Base-by-base conservation (phyloP, 1,140 invertebrate species). In the Solenopsis invicta region DNA sequence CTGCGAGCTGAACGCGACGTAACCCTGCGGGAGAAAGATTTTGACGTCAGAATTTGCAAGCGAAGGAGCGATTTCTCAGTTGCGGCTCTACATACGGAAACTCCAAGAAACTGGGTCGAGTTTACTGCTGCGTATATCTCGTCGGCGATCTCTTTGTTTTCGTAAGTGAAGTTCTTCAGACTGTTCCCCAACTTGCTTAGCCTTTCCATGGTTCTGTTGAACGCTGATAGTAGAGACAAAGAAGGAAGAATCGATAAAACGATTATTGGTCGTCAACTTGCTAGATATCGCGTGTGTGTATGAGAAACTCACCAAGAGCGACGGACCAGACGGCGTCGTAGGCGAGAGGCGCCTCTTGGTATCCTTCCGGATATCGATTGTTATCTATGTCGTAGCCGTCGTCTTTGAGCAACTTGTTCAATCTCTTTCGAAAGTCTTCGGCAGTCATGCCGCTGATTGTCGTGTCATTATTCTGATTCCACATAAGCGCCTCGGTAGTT, bases 271-370 rank as follows among this genome's bases (percentile, higher is more conserved):
- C 2, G 16, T 21, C 16, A 56, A 80, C 8, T 59, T 48, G 10
- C 6, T 37, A 13, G 29, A 16, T 16, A 52, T 77, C 56, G 18
- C 13, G 10, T n/a, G 10, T 10, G 18, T 41, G 1, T 41, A 0
- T 2, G n/a, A 24, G 34, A 45, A 18, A 92, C 92, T 94, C 95
- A 98, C 97, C 98, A 92, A 99, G 96, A 56, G 99, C 99, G 24
- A 99, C 97, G 29, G 99, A 98, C 99, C 99, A 99, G 59, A 99
- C 98, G 45, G 99, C 99, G 95, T 99, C 99, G 93, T 99, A 99
- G 18, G 99, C 99, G 50, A 99, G 95, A 0, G 99, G 99, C 1
- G 99, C 99, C 96, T 99, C 99, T 93, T 99, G 99, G 95, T 99
- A 99, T 2, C 99, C 99, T 94, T 98, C 98, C 1, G 98, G 98